Evolutionary conservation across 2,888 invertebrate species (phyloP), one percentile per base, ranked within the genome.

Genomic region (Meandrusa payeni): DNA sequence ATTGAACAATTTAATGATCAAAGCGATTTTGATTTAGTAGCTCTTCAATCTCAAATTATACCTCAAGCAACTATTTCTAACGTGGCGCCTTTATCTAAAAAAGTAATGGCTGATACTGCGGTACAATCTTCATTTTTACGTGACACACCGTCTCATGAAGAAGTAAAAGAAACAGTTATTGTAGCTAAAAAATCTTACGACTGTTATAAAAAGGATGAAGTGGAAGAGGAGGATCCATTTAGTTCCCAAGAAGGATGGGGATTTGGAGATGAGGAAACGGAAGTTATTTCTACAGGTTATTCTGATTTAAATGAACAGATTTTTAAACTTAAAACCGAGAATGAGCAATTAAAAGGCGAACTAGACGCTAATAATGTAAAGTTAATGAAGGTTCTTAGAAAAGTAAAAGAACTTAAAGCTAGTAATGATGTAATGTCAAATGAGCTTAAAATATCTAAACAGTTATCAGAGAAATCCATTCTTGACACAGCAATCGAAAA

Each of bases 401-500:
- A 96, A 72, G 77, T 97, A 27, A 97, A 96, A 71, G 94, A 95
- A 64, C 90, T 95, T 40, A 97, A 96, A 73, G 76, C 78, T 1
- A 90, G 90, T 47, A 90, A 92, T 61, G 93, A 93, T 22, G 82
- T 88, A 53, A 68, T 93, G 22, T 74, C 77, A 5, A 88, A 87
- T 41, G 90, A 91, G 66, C 58, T 90, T 44, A 89, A 87, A 55
- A 69, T 85, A 12, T 81, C 85, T 20, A 88, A 88, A 55, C 86
- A 90, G 37, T 58, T 88, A 29, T 82, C 87, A 7, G 80, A 87
- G 41, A 86, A 91, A 31, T 89, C 90, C 28, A 91, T 93, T 61
- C 82, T 96, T 31, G 94, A 95, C 59, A 89, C 90, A 41, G 92
- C 95, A 3, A 93, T 96, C 46, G 93, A 94, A 67, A 94, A 95